Percentiles rank a stretch among this genome's conserved stretches.
Conservation (phyloP, 2,888 invertebrate species). For the Nasonia oneida region DNA sequence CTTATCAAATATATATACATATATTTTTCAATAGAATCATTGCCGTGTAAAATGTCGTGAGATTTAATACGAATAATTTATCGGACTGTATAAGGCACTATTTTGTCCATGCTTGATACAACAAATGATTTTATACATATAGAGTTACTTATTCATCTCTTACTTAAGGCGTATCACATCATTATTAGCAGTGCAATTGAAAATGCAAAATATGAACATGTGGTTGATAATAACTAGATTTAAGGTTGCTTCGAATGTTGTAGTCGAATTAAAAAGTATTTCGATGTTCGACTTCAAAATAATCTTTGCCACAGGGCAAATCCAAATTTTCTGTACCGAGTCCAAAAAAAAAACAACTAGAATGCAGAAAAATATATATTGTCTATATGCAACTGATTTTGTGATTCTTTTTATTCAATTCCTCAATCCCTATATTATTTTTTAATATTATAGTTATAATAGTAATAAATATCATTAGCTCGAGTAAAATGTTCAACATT, state of each 20-base stretch:
- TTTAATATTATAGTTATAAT: background rate
- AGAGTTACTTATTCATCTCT: conserved; percentile 20
- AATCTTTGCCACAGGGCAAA: conserved; percentile 49
- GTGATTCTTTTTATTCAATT: conserved; percentile 15
- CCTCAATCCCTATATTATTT: background rate
- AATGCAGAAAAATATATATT: conserved; percentile 58
- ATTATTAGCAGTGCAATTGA: conserved; percentile 45
- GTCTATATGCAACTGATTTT: conserved; percentile 53
- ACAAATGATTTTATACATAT: background rate
- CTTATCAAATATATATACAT: background rate
- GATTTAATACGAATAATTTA: background rate
- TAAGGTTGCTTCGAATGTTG: conserved; percentile 55
- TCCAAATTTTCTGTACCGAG: conserved; percentile 47
- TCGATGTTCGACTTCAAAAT: conserved; percentile 31
- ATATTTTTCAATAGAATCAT: conserved; percentile 11
- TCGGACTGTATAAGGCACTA: conserved; percentile 7
- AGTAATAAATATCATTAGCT: no score
- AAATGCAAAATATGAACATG: conserved; percentile 47
- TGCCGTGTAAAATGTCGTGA: background rate
- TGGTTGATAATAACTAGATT: conserved; percentile 64
- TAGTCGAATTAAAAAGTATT: conserved; percentile 34
- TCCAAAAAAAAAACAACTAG: conserved; percentile 23
- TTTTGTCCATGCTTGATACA: conserved; percentile 25
- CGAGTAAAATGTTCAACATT: background rate
- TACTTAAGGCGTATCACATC: background rate